Conservation (phyloP, 2,888 invertebrate genomes). For the Corythucha ciliata region DNA sequence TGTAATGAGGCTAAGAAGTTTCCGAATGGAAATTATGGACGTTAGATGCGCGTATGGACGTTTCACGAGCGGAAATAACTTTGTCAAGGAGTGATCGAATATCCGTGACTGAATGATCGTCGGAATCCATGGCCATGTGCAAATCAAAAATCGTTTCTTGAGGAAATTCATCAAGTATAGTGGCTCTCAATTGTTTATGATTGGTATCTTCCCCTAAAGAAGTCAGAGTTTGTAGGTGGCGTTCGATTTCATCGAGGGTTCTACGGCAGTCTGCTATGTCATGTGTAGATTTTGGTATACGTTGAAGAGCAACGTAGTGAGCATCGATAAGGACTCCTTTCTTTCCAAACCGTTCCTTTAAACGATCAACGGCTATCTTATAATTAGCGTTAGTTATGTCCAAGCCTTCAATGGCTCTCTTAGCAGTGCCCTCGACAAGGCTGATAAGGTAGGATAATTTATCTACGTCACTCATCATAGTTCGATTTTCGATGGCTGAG, state of each 20-base stretch:
- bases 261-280: background rate
- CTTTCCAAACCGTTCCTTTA: conserved; percentile 4
- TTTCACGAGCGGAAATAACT: background rate
- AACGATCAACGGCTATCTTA: background rate
- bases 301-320: conserved; percentile 4
- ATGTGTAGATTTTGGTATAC: background rate
- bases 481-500: background rate
- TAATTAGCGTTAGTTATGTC: conserved; percentile 4
- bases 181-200: background rate
- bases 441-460: conserved; percentile 6
- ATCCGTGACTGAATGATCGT: conserved; percentile 5
- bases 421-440: conserved; percentile 1
- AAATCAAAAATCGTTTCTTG: background rate
- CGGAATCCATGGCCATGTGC: conserved; percentile 1
- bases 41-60: too few relatives aligned
- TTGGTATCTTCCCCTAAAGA: conserved; percentile 7
- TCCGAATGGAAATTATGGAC: too few relatives aligned
- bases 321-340: conserved; percentile 5
- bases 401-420: conserved; percentile 5
- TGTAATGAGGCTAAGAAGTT: too few relatives aligned
- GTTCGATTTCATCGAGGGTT: conserved; percentile 4
- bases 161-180: background rate
- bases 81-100: background rate
- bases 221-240: background rate
- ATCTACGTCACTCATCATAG: background rate